Evolutionary conservation across 2,797 vertebrate genomes (phyloP).

Genomic region (Arrhamphus sclerolepis): DNA sequence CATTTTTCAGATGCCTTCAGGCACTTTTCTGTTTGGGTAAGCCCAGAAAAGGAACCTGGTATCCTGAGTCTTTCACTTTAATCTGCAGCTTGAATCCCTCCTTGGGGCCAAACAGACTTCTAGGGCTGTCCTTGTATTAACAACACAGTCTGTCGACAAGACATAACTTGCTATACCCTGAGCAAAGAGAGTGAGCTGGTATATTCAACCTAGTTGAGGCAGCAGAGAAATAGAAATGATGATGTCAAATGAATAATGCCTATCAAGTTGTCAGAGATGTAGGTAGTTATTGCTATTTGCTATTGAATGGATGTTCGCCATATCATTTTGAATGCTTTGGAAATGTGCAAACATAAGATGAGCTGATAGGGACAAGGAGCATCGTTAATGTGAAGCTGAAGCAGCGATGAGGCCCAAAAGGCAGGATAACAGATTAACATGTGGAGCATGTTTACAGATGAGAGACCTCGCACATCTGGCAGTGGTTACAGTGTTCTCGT

Average conservation of each 20-base stretch:
- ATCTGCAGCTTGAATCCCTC: conserved; percentile 65
- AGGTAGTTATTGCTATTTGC: conserved; percentile 17
- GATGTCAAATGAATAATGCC: background rate
- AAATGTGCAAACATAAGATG: too few relatives aligned
- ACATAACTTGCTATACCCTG: background rate
- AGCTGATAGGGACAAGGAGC: too few relatives aligned
- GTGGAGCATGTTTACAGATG: too few relatives aligned
- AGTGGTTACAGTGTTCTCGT: too few relatives aligned
- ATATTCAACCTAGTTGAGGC: conserved; percentile 2
- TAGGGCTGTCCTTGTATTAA: conserved; percentile 37
- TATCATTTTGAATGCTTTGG: too few relatives aligned
- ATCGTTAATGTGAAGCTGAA: too few relatives aligned
- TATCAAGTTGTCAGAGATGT: conserved; percentile 23
- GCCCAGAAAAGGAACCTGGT: conserved; percentile 38
- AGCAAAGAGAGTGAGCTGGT: conserved; percentile 10
- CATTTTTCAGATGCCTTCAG: conserved; percentile 38
- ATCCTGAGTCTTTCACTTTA: conserved; percentile 54
- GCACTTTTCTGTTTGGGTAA: conserved; percentile 51
- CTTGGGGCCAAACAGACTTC: conserved; percentile 46
- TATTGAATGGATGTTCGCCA: too few relatives aligned
- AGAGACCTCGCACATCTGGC: too few relatives aligned
- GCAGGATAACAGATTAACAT: too few relatives aligned
- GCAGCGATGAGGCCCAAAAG: too few relatives aligned
- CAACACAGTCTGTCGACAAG: conserved; percentile 20
- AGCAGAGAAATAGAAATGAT: conserved; percentile 5